These are phyloP conservation scores for Eubasilissa splendida DNA, from an alignment of 2,888 invertebrate genomes.

Conservation along the genomic window DNA sequence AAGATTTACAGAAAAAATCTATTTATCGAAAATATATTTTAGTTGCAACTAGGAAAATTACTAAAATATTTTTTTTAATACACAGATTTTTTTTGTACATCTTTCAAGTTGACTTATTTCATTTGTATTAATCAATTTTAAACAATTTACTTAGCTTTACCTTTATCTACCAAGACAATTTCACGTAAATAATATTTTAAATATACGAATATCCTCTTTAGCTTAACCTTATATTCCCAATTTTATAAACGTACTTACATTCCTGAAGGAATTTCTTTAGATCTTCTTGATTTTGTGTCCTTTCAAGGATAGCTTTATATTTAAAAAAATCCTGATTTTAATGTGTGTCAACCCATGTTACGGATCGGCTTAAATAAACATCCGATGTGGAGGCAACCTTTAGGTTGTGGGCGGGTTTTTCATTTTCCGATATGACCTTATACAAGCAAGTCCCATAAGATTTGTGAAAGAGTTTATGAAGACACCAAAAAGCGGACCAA, in stretches of 20 bases:
- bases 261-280: neutral
- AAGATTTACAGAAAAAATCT: no score
- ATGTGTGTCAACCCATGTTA: conserved; percentile 51
- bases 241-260: neutral
- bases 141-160: no score
- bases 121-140: no score
- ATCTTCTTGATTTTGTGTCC: no score
- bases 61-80: no score
- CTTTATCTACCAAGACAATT: no score
- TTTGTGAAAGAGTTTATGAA: neutral
- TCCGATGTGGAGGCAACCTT: conserved; percentile 44
- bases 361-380: conserved; percentile 46
- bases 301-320: no score
- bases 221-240: neutral
- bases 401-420: conserved; percentile 11
- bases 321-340: neutral
- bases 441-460: neutral
- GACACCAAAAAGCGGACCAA: neutral
- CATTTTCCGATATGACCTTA: conserved; percentile 30
- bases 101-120: no score
- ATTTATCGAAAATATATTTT: no score
- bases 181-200: no score
- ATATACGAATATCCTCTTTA: neutral
- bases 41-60: no score
- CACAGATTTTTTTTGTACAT: no score